These are phyloP conservation scores for Drosophila greeni DNA, from an alignment of 2,888 invertebrate species.

Conservation along the genomic window DNA sequence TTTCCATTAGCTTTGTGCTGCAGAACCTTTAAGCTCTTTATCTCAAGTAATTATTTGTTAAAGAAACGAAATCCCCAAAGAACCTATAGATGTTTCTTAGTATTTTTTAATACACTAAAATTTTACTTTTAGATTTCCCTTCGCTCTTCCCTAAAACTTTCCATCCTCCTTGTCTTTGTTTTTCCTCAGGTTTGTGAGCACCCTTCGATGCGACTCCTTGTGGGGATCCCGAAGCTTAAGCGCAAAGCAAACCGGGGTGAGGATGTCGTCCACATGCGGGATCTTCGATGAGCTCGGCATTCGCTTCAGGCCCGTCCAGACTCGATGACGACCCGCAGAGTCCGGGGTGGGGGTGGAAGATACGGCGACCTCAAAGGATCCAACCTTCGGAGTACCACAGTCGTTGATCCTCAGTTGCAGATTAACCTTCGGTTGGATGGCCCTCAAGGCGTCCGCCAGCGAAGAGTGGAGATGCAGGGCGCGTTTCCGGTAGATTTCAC, in stretches of 20 bases:
- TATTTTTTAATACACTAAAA: background rate
- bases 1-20: background rate
- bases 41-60: background rate
- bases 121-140: background rate
- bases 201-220: conserved; percentile 27
- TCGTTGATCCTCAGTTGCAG: conserved; percentile 66
- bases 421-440: conserved; percentile 41
- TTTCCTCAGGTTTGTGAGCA: conserved; percentile 30
- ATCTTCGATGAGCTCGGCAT: conserved; percentile 60
- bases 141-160: background rate
- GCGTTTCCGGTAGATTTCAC: conserved; percentile 51
- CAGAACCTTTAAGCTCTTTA: background rate
- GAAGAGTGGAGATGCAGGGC: conserved; percentile 60
- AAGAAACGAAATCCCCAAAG: background rate
- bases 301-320: conserved; percentile 68
- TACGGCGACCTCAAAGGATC: conserved; percentile 68
- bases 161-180: conserved; percentile 17
- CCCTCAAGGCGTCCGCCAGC: conserved; percentile 58
- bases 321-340: conserved; percentile 16
- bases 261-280: conserved; percentile 63
- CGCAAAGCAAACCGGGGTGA: conserved; percentile 50
- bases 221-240: conserved; percentile 40
- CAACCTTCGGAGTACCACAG: conserved; percentile 51
- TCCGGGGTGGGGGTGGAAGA: conserved; percentile 46
- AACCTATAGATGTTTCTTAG: background rate